phyloP scores from a whole-genome alignment of 2,797 vertebrate genomes.

The Anisognathus igniventris region DNA sequence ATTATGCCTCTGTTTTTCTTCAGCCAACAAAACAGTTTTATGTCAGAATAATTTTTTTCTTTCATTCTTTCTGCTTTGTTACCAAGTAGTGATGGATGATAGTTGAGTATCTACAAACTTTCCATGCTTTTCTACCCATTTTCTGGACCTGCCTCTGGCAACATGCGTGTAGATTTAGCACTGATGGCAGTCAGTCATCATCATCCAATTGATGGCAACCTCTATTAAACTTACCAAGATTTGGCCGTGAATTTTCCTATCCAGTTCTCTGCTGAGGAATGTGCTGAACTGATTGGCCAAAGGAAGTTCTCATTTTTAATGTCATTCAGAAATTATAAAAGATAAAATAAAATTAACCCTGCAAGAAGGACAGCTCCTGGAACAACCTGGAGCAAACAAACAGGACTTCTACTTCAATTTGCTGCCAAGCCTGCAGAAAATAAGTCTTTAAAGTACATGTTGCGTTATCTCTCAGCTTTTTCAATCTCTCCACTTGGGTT shows the following conservation, averaged over 20 bases:
- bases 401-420: neutral
- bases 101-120: neutral
- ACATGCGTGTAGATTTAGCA: neutral
- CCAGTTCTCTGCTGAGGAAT: neutral
- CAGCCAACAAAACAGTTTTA: neutral
- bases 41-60: neutral
- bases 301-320: neutral
- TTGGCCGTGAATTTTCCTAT: neutral
- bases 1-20: conserved; percentile 6
- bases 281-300: neutral
- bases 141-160: neutral
- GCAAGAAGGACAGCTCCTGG: neutral
- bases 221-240: neutral
- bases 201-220: neutral
- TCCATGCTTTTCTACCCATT: neutral
- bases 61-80: neutral
- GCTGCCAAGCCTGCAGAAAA: neutral
- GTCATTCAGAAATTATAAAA: neutral
- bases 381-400: neutral
- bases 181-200: neutral
- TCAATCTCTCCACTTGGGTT: neutral
- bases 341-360: neutral
- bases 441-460: neutral
- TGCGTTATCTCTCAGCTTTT: neutral
- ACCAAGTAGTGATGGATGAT: neutral